Conservation (phyloP, 2,113 vertebrate genomes). For the Trochalopteron elliotii region DNA sequence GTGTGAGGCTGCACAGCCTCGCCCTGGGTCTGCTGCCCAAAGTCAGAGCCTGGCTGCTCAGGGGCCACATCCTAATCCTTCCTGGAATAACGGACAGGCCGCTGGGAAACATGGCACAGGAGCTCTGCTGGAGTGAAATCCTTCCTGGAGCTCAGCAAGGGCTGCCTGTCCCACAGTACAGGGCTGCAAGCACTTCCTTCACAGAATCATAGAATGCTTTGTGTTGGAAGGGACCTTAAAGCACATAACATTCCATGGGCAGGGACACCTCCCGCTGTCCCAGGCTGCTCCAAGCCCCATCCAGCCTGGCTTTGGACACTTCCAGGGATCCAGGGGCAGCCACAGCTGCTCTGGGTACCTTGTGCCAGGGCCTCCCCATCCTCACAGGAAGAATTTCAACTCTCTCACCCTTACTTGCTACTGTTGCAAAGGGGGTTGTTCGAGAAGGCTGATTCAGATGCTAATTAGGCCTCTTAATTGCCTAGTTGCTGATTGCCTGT, state of each 20-base stretch:
- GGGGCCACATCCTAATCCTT: accelerated
- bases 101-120: accelerated
- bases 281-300: not conserved
- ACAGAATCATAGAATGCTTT: not conserved
- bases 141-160: not conserved
- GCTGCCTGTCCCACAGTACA: not conserved
- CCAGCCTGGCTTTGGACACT: not conserved
- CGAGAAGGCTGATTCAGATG: slow-evolving; percentile 57
- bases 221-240: not conserved
- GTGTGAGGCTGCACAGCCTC: not conserved
- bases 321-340: not conserved
- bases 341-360: not conserved
- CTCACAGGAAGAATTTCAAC: not conserved
- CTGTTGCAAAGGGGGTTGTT: slow-evolving; percentile 7
- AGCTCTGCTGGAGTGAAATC: not conserved
- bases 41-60: accelerated
- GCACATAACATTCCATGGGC: not conserved
- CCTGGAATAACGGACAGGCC: accelerated
- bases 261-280: not conserved
- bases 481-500: slow-evolving; percentile 65
- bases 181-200: not conserved
- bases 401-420: slow-evolving; percentile 32
- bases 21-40: not conserved
- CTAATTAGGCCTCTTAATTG: slow-evolving; percentile 73
- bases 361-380: not conserved